Evolutionary conservation across 2,797 vertebrate genomes (phyloP), one percentile per base, ranked within the genome.

Genomic region (Cryptoprocta ferox): DNA sequence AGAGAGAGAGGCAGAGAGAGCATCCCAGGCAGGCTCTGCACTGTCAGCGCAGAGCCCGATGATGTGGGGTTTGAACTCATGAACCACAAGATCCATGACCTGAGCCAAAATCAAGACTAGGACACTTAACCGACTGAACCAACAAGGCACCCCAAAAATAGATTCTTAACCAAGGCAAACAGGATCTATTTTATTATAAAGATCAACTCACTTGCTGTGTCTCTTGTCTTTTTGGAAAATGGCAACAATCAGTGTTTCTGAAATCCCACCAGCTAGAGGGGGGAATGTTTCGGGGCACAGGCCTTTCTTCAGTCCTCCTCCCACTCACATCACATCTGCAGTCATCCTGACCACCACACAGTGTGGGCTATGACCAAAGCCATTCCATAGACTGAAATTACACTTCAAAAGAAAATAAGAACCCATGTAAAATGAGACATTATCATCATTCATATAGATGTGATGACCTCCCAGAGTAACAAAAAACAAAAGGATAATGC

Each of bases 191-290:
- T 95, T 71, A 89, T 70, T 6, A 4, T 63, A 56, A 71, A 59
- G 56, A 76, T 80, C 14, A 76, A 79, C 68, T 68, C 5, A 78
- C 71, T 59, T 73, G 0, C 24, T 92, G 53, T 78, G 14, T 90
- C 56, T 56, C 30, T 61, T 88, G 4, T 88, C 37, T 42, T 94
- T 87, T 50, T 81, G 42, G 12, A 92, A 88, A 96, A 88, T 92
- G 50, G 37, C 18, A 56, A 5, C 16, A 53, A 63, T 45, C 35
- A 32, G 5, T 73, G 53, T 78, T 86, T 91, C 13, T 45, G 89
- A 96, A 92, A 95, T 70, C 32, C 83, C 45, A 42, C 14, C 37
- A 92, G 30, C 3, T 56, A 76, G 42, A 80, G 65, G 24, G 37
- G 16, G 39, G 87, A 66, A 76, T 50, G 76, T 21, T 37, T 84